Evolutionary conservation across 92 coral and sea anemone genomes (phyloP).

Genomic region (Meandrina meandrites): DNA sequence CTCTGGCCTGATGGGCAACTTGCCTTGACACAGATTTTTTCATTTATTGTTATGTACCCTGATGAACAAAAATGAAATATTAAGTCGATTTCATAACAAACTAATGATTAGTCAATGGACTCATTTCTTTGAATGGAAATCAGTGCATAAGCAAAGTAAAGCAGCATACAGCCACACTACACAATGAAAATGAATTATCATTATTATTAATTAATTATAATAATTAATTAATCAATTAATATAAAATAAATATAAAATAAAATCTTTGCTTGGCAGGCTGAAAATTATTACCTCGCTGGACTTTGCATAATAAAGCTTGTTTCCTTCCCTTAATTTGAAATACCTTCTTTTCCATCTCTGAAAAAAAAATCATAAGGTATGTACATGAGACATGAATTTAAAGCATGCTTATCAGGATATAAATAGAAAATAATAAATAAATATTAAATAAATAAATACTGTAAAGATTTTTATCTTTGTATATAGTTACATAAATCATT

Average conservation of each 20-base stretch:
- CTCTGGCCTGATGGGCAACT: too few relatives aligned
- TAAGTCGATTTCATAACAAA: neutral
- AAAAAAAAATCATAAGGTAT: neutral
- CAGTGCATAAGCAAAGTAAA: neutral
- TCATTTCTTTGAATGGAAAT: neutral
- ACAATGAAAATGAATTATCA: neutral
- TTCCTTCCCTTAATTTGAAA: conserved; percentile 92
- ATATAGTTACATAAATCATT: too few relatives aligned
- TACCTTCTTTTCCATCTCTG: conserved; percentile 98
- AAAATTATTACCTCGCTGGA: conserved; percentile 60
- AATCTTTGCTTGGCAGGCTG: neutral
- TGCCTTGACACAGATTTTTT: too few relatives aligned
- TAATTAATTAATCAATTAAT: too few relatives aligned
- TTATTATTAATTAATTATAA: too few relatives aligned
- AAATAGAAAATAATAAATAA: too few relatives aligned
- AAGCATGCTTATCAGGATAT: too few relatives aligned
- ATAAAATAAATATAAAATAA: neutral
- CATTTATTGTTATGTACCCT: too few relatives aligned
- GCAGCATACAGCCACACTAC: neutral
- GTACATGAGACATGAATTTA: neutral
- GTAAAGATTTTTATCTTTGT: too few relatives aligned
- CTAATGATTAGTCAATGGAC: neutral
- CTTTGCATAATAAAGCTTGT: conserved; percentile 93
- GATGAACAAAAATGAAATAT: neutral
- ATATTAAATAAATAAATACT: too few relatives aligned